Evolutionary conservation across 1,140 invertebrate genomes (phyloP), one percentile per base, ranked within the genome.

Genomic region (Musca vetustissima): DNA sequence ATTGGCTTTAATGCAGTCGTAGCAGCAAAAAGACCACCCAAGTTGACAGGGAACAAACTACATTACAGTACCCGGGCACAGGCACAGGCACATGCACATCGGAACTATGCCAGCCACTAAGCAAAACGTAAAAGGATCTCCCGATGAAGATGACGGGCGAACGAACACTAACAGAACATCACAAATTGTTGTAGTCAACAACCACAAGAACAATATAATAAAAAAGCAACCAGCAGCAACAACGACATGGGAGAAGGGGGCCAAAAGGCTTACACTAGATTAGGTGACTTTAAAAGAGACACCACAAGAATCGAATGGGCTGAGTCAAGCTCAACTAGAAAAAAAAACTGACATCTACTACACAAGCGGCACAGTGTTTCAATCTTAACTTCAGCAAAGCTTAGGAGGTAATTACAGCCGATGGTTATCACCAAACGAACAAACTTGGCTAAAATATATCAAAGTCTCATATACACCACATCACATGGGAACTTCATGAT

Each of bases 11-110:
- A 3, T 8, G 47, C 47, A 49, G 21, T 22, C 21, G 55, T 24
- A 24, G 19, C 52, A n/a, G 24, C 22, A 43, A 61, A 61, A 61
- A 36, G 78, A 80, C 78, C 78, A 80, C 78, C 78, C 78, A 80
- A 80, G 78, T 80, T 78, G 78, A 78, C 78, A 80, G 78, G 70
- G 73, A 80, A 78, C 74, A 80, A 77, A 77, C 19, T 61, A 4
- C 21, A 61, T 15, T 61, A 61, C 28, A n/a, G n/a, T n/a, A n/a
- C n/a, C n/a, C n/a, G n/a, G n/a, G n/a, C n/a, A 61, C 55, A 28
- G n/a, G n/a, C n/a, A n/a, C n/a, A n/a, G 13, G 21, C 21, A 19
- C 28, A n/a, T 28, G 28, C 28, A 28, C 49, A 52, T 52, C 7
- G 17, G 21, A 52, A 21, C 7, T 19, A 19, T 9, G 49, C 17